Evolutionary conservation across 2,888 invertebrate species (phyloP).

Genomic region (Thereva unica): DNA sequence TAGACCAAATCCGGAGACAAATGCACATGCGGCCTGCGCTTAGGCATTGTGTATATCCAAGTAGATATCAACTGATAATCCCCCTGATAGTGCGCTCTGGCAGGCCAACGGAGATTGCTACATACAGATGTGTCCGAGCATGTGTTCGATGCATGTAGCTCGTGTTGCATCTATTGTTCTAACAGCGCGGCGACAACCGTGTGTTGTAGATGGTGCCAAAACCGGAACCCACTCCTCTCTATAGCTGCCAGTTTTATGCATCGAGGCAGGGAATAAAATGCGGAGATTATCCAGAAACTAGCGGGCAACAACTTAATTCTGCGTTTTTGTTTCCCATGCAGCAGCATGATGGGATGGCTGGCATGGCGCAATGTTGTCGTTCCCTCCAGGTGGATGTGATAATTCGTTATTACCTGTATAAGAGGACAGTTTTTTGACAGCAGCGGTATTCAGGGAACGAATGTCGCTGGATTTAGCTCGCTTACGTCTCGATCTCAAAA

Average conservation of each 20-base stretch:
- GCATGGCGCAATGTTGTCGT: too few species aligned
- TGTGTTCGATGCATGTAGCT: constrained; percentile 17
- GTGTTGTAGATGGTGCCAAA: constrained; percentile 1
- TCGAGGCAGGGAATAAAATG: too few species aligned
- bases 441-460: too few species aligned
- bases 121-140: background rate
- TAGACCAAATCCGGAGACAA: background rate
- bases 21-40: constrained; percentile 16
- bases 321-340: too few species aligned
- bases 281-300: too few species aligned
- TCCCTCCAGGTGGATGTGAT: too few species aligned
- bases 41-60: constrained; percentile 10
- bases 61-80: constrained; percentile 25
- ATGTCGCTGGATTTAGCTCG: too few species aligned
- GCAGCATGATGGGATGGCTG: too few species aligned
- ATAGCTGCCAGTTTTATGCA: background rate
- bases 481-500: too few species aligned
- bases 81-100: constrained; percentile 7
- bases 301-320: too few species aligned
- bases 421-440: too few species aligned
- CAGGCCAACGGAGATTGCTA: background rate
- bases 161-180: constrained; percentile 18
- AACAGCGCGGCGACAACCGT: background rate
- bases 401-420: too few species aligned
- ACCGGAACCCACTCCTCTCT: background rate